phyloP scores from a whole-genome alignment of 2,113 vertebrate species.

The Herpailurus yagouaroundi region DNA sequence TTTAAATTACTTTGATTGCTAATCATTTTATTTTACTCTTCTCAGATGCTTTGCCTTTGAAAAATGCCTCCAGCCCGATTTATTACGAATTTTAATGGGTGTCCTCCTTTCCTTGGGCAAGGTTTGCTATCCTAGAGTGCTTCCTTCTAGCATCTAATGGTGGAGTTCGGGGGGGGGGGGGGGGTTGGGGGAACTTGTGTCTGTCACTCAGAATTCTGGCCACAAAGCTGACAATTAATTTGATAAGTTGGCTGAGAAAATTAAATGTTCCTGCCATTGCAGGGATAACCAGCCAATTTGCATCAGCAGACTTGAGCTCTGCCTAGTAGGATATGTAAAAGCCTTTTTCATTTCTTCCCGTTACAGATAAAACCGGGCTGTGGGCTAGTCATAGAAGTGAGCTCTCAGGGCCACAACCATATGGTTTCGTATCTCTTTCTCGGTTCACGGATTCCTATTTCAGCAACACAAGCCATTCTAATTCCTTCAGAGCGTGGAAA shows the following conservation, averaged over 20 bases:
- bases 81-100: not conserved
- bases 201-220: not conserved
- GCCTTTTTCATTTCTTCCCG: not conserved
- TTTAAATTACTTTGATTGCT: not conserved
- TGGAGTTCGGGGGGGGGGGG: not conserved
- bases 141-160: not conserved
- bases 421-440: not conserved
- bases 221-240: not conserved
- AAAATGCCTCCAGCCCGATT: not conserved
- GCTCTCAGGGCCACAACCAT: not conserved
- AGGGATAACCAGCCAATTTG: not conserved
- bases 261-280: not conserved
- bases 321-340: not conserved
- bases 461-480: not conserved
- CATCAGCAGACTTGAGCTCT: not conserved
- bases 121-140: not conserved
- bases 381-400: not conserved
- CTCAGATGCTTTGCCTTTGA: not conserved
- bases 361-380: not conserved
- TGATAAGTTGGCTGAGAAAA: not conserved
- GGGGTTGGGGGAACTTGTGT: not conserved
- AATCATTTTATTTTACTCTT: not conserved
- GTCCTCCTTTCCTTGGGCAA: not conserved
- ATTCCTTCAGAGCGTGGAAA: not conserved
- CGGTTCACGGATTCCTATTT: not conserved